A percentile compares a stretch with the other conserved stretches of the same genome.
phyloP scores from a whole-genome alignment of 2,888 invertebrate species.

The Erebia ligea region DNA sequence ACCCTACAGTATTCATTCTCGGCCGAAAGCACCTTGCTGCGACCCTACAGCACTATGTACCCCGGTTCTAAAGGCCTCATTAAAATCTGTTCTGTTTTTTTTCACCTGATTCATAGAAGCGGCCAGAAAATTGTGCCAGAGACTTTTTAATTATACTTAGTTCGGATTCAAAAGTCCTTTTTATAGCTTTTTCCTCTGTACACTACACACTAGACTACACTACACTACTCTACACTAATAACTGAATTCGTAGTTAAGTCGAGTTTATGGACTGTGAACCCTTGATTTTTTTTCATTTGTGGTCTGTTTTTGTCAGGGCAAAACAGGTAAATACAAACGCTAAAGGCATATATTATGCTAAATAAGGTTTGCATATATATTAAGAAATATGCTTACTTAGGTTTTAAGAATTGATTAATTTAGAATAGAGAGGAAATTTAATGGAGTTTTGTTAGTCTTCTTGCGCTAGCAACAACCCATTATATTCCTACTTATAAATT shows the following conservation, averaged over 20 bases:
- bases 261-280: not conserved
- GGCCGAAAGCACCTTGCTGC: conserved; percentile 6
- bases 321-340: not conserved
- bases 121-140: conserved; percentile 15
- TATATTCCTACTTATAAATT: not conserved
- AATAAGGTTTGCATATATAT: too few species aligned
- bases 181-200: conserved; percentile 15
- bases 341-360: too few species aligned
- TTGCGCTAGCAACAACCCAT: not conserved
- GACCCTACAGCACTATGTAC: conserved; percentile 11
- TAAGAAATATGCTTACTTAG: too few species aligned
- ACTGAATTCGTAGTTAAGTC: not conserved
- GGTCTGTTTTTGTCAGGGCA: not conserved
- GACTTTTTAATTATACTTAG: conserved; percentile 30
- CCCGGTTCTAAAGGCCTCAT: conserved; percentile 22
- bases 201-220: not conserved
- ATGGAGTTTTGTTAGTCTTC: too few species aligned
- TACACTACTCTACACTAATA: not conserved
- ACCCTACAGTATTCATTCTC: conserved; percentile 17
- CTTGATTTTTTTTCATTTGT: not conserved
- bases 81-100: conserved; percentile 31
- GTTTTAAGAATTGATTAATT: too few species aligned
- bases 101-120: conserved; percentile 26
- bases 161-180: conserved; percentile 20
- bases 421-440: too few species aligned